Base-by-base conservation (phyloP, 2,797 vertebrate species). In the Parambassis ranga region DNA sequence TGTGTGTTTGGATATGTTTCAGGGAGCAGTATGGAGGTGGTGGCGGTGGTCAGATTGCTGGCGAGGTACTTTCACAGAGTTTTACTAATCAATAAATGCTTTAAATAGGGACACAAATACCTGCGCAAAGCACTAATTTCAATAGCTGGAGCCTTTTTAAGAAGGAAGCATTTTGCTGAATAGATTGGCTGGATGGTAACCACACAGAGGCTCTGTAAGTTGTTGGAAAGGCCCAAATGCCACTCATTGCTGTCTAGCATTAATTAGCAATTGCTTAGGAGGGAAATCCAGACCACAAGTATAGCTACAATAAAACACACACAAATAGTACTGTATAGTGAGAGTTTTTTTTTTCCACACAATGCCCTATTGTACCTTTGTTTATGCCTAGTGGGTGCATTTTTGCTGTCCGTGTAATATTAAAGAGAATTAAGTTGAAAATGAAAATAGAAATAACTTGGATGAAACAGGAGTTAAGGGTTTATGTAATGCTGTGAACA, bases 111-210 rank as follows among this genome's bases (percentile, higher is more conserved):
- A 81, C 84, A 76, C 83, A 80, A 88, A 86, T 78, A 81, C 71
- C 77, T 79, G 68, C 63, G 71, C 79, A 85, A 86, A 89, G 87
- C 90, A 91, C 87, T 91, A 90, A 91, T 90, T 87, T 87, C 82
- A 79, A 80, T 81, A 72, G 56, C 63, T 72, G 66, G 66, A 75
- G 79, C 81, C 77, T 81, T 70, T 88, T 85, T 83, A 76, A 73
- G 57, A 74, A 81, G 78, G 52, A 63, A 63, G 70, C 66, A 22
- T 83, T 88, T 75, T 87, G 80, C 83, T 84, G 85, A 87, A 86
- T 86, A 79, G 66, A 76, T 76, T 71, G 76, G 64, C 63, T 60
- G 44, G 27, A 35, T 64, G 57, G 64, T 56, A 65, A 66, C 57
- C 68, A 44, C 56, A 57, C 18, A 32, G 47, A 68, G 30, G 20